Conservation (phyloP, 2,888 invertebrate genomes). For the Baccha elongata region DNA sequence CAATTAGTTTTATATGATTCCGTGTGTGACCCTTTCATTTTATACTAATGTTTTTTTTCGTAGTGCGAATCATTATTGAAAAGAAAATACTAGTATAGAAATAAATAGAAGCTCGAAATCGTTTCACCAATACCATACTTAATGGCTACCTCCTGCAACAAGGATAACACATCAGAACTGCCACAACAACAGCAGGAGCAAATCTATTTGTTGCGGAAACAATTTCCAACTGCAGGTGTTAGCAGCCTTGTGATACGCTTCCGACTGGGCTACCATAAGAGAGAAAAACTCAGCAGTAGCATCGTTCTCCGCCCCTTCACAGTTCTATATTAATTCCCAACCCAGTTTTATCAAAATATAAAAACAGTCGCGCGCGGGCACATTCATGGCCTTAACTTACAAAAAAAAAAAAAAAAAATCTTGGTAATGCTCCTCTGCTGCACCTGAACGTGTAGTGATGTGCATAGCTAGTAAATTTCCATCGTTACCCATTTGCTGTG, state of each 20-base stretch:
- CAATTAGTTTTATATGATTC: no score
- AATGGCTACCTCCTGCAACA: slow-evolving; percentile 48
- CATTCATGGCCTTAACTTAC: slow-evolving; percentile 65
- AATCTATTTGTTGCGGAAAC: slow-evolving; percentile 71
- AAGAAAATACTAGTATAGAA: no score
- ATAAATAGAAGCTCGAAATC: slow-evolving; percentile 49
- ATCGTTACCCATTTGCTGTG: slow-evolving; percentile 30
- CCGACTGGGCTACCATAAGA: slow-evolving; percentile 3
- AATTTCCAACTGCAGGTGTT: slow-evolving; percentile 66
- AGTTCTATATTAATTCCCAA: background rate
- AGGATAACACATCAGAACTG: slow-evolving; percentile 54
- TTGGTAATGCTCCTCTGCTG: slow-evolving; percentile 61
- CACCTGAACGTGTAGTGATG: slow-evolving; percentile 45
- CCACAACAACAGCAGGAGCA: slow-evolving; percentile 26
- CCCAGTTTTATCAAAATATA: slow-evolving; percentile 14
- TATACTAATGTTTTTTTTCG: slow-evolving; percentile 15
- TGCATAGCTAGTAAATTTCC: slow-evolving; percentile 67
- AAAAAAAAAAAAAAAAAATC: slow-evolving; percentile 54
- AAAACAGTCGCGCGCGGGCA: slow-evolving; percentile 39
- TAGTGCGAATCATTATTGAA: slow-evolving; percentile 6
- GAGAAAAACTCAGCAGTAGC: slow-evolving; percentile 43
- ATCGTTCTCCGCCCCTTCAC: background rate
- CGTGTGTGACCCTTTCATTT: slow-evolving; percentile 47
- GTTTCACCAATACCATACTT: slow-evolving; percentile 45
- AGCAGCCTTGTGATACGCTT: slow-evolving; percentile 47